A percentile compares a stretch with the other conserved stretches of the same genome.
These are phyloP conservation scores for Drosophila neotestacea DNA, from an alignment of 2,888 invertebrate genomes.

Conservation along the genomic window DNA sequence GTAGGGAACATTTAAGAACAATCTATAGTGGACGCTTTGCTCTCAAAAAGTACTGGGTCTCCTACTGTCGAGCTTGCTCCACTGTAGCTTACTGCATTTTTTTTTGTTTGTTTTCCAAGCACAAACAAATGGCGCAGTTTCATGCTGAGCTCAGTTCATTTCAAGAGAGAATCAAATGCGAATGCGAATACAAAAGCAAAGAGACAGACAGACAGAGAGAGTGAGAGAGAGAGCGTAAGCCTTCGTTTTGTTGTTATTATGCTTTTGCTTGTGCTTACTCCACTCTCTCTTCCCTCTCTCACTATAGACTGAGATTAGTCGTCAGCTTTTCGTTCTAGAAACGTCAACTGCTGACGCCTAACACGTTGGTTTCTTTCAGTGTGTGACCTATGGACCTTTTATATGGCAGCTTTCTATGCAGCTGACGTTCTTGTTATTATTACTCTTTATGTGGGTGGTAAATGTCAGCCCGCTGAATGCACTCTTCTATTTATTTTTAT, in stretches of 20 bases:
- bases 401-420: slow-evolving; percentile 46
- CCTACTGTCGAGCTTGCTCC: too few relatives aligned
- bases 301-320: slow-evolving; percentile 37
- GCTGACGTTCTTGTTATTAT: slow-evolving; percentile 12
- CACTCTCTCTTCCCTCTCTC: background rate
- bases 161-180: slow-evolving; percentile 3
- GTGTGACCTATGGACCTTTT: slow-evolving; percentile 75
- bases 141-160: slow-evolving; percentile 35
- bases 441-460: slow-evolving; percentile 23
- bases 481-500: slow-evolving; percentile 23
- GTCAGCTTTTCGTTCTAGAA: slow-evolving; percentile 66
- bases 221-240: slow-evolving; percentile 12
- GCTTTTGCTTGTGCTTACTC: slow-evolving; percentile 29
- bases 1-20: too few relatives aligned
- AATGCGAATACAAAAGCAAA: slow-evolving; percentile 4
- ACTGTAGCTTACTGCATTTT: too few relatives aligned
- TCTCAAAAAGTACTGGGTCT: too few relatives aligned
- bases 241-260: slow-evolving; percentile 40
- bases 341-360: slow-evolving; percentile 43
- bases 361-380: background rate
- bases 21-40: too few relatives aligned
- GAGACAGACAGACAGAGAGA: background rate
- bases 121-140: slow-evolving; percentile 56
- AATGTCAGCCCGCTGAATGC: slow-evolving; percentile 26
- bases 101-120: slow-evolving; percentile 28